Evolutionary conservation across 2,888 invertebrate species (phyloP).

Genomic region (Fragum whitleyi): DNA sequence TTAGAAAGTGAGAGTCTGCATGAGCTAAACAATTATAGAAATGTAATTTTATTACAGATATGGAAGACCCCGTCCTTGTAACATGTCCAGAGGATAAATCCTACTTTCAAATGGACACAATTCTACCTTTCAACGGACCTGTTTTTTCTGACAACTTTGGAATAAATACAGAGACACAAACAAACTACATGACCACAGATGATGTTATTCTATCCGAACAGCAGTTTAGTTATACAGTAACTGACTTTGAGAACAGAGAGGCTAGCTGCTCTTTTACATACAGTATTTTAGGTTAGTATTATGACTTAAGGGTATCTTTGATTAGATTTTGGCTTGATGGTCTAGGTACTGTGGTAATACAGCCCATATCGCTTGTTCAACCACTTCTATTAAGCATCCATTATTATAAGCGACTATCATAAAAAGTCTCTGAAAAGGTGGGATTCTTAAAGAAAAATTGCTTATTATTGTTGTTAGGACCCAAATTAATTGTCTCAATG

Average conservation of each 20-base stretch:
- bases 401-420: too few species aligned
- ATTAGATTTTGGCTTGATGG: too few species aligned
- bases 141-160: conserved; percentile 12
- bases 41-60: background rate
- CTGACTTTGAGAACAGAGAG: background rate
- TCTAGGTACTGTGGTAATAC: too few species aligned
- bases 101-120: conserved; percentile 11
- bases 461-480: too few species aligned
- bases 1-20: too few species aligned
- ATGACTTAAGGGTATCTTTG: too few species aligned
- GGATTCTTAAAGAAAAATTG: too few species aligned
- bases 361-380: too few species aligned
- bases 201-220: background rate
- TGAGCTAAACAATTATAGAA: too few species aligned
- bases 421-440: too few species aligned
- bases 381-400: too few species aligned
- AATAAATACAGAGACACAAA: conserved; percentile 5
- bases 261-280: conserved; percentile 4
- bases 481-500: too few species aligned
- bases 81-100: background rate
- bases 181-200: conserved; percentile 5
- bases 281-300: conserved; percentile 2
- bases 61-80: background rate
- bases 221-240: background rate
- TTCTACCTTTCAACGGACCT: background rate